These are phyloP conservation scores for Drosophila fulvimacula DNA, from an alignment of 2,888 invertebrate species.

Conservation along the genomic window DNA sequence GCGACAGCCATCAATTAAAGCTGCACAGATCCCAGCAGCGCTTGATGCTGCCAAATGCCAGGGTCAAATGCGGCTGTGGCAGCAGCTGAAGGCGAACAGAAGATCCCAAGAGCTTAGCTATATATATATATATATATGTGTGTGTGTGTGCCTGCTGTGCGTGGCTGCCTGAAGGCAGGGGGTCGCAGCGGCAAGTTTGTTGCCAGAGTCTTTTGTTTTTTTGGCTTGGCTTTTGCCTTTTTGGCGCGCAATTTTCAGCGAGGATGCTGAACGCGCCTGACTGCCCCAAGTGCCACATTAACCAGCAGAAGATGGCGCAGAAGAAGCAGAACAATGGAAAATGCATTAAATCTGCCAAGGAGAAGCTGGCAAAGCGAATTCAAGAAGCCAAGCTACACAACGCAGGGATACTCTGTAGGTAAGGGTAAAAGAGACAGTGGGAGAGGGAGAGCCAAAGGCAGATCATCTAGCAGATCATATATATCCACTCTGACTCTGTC, in stretches of 20 bases:
- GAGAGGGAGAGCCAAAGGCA: not conserved
- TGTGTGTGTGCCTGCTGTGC: constrained; percentile 20
- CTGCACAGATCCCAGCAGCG: not conserved
- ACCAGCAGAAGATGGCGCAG: not conserved
- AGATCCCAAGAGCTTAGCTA: constrained; percentile 21
- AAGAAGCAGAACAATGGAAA: constrained; percentile 8
- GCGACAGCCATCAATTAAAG: constrained; percentile 9
- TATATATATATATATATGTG: constrained; percentile 27
- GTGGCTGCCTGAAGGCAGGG: constrained; percentile 40
- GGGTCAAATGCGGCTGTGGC: constrained; percentile 26
- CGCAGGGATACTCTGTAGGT: not conserved
- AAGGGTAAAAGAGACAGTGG: not conserved
- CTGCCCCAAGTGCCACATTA: constrained; percentile 71
- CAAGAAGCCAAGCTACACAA: not conserved
- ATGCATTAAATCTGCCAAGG: constrained; percentile 1
- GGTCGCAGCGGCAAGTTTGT: constrained; percentile 39
- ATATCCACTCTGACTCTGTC: too few relatives aligned
- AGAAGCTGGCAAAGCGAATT: not conserved
- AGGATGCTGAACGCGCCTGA: constrained; percentile 53
- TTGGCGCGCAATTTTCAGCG: constrained; percentile 62
- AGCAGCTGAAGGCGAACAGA: constrained; percentile 4
- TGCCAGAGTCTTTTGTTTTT: constrained; percentile 46
- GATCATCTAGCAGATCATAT: too few relatives aligned
- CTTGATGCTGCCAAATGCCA: constrained; percentile 37
- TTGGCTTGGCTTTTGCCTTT: constrained; percentile 48